These are phyloP conservation scores for Metridium senile DNA, from an alignment of 92 coral and sea anemone species.

Conservation along the genomic window DNA sequence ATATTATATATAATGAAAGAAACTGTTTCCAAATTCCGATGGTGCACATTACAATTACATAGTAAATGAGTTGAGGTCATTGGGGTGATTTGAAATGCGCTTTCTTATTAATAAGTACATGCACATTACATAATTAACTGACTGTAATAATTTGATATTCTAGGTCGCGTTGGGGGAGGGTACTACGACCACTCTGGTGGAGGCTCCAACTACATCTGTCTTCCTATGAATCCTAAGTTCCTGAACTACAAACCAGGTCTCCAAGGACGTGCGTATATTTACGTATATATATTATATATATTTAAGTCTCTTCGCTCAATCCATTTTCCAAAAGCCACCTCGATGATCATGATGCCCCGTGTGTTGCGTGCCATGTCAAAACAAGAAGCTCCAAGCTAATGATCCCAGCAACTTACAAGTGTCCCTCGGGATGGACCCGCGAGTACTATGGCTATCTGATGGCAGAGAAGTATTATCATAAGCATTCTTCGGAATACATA, in stretches of 20 bases:
- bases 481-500: constrained; percentile 27
- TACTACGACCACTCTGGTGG: constrained; percentile 49
- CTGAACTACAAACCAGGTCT: constrained; percentile 32
- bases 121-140: no score
- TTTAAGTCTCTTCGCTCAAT: constrained; percentile 3
- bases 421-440: constrained; percentile 75
- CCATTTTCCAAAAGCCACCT: constrained; percentile 31
- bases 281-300: constrained; percentile 61
- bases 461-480: constrained; percentile 37
- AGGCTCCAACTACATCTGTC: constrained; percentile 59
- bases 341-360: constrained; percentile 61
- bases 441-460: constrained; percentile 80
- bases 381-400: constrained; percentile 69
- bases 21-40: no score
- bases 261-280: constrained; percentile 35
- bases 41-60: no score
- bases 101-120: no score
- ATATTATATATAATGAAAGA: no score
- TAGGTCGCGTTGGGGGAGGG: constrained; percentile 48
- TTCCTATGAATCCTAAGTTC: constrained; percentile 54
- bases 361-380: constrained; percentile 67
- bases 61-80: no score
- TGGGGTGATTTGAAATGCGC: no score
- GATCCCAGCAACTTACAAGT: constrained; percentile 62
- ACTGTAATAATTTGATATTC: neutral